Base-by-base conservation (phyloP, 2,113 vertebrate species). In the Lasiurus cinereus region DNA sequence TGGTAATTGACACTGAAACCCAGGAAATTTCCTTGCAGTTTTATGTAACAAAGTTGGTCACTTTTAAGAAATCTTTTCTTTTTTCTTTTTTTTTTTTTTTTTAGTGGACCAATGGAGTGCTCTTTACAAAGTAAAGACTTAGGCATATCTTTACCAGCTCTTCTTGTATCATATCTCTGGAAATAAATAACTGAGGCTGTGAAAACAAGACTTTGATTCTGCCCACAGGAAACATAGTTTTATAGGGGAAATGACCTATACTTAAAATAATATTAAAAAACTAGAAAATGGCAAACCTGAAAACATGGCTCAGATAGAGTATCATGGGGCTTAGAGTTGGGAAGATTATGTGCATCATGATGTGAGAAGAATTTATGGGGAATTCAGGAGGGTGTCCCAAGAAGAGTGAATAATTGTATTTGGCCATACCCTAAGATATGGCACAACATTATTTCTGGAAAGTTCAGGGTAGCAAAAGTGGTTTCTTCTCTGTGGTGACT, bases 11-110 rank as follows among this genome's bases (percentile, higher is more conserved):
- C 66, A 73, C 4, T 83, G 54, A 93, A 22, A 86, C 16, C 16
- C 9, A 64, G 16, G 22, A 85, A 15, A 39, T 70, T 73, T 88
- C 56, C 48, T 90, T 31, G n/a, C 22, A 79, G 43, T 83, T 74
- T 94, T 90, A 39, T 8, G 46, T 29, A 79, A 33, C 8, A 80
- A 54, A 9, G 0, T 48, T 70, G 31, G 16, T 91, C 64, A 39
- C 59, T 56, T 67, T 87, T 90, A 73, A 92, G 80, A 11, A 89
- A 62, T 80, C 48, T 89, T 72, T 72, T 72, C 19, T 52, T 76
- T 50, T 74, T 52, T 27, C 39, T 72, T 24, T 52, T 76, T 50
- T 74, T 72, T 72, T 24, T 52, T 76, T 50, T 74, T 52, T 27
- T 83, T 39, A 76, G 16, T 9, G 13, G 1, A 33, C 4, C 11